Percentiles rank a stretch among this genome's conserved stretches.
phyloP scores from a whole-genome alignment of 2,797 vertebrate genomes.

The Molossus molossus region DNA sequence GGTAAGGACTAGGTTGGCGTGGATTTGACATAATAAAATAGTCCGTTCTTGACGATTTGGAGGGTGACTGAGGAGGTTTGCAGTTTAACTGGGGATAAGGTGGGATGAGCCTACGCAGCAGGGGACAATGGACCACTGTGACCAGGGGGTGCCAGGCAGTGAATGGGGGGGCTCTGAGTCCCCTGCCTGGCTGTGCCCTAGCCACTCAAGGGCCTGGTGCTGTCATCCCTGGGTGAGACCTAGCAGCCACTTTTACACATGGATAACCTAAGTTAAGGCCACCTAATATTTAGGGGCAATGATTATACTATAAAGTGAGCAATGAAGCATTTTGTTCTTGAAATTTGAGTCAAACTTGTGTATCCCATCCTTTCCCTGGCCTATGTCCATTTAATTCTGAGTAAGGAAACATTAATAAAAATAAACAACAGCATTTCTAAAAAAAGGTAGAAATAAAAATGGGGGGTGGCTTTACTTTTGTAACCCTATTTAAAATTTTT shows the following conservation, averaged over 20 bases:
- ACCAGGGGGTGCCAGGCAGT: no score
- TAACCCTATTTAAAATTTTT: neutral
- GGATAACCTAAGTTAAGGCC: neutral
- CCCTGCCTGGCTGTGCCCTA: neutral
- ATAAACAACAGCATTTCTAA: neutral
- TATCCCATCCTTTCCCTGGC: neutral
- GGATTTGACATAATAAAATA: neutral
- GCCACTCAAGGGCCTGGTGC: neutral
- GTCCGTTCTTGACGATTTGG: neutral
- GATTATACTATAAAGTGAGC: neutral
- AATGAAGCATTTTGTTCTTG: neutral
- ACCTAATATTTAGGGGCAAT: no score
- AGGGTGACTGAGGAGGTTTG: neutral
- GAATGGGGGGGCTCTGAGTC: neutral
- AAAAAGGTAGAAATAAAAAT: neutral
- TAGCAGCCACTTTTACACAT: neutral
- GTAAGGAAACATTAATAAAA: neutral
- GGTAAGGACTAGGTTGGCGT: neutral
- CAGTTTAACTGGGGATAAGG: neutral
- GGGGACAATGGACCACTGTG: neutral
- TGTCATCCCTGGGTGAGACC: neutral
- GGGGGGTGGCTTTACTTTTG: neutral
- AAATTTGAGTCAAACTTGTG: neutral
- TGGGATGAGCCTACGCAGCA: neutral
- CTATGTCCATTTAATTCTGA: neutral